Base-by-base conservation (phyloP, 1,140 invertebrate genomes). In the Centruroides sculpturatus region DNA sequence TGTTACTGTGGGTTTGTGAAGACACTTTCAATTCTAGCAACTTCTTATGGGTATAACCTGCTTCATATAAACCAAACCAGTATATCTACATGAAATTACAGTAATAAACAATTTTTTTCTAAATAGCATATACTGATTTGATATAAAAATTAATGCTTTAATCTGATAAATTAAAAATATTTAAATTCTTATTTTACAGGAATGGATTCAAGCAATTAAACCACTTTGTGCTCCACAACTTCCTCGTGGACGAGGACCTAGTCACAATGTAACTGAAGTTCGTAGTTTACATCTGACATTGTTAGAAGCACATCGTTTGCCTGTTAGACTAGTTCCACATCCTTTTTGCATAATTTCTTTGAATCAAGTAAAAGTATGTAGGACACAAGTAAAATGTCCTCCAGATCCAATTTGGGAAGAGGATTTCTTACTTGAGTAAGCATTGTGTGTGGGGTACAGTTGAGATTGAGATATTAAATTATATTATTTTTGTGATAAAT, bases 221-320 rank as follows among this genome's bases (percentile, higher is more conserved):
- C 89, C 90, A 23, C 80, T 94, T 47, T 97, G 93, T 79, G 86
- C 89, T 57, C 89, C 92, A 58, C 92, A 95, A 72, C 78, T 91
- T 63, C 86, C 86, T 49, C 78, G 85, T 50, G 77, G 85, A 86
- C 61, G 81, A 85, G 56, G 82, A 83, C 63, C 64, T 35, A 63
- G 53, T n/a, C 61, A 62, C 35, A 65, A 65, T 59, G 61, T 65
- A 13, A 62, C 79, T 59, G 88, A 92, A 77, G 75, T 93, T 47
- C 81, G 88, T 58, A 90, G 86, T 68, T 75, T 94, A 52, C 85
- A 86, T 66, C 76, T 95, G 59, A 85, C 89, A 67, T 83, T 93
- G 60, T 75, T 90, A 60, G 68, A 69, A 59, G 68, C 68, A 34
- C 68, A 66, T 56, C 62, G 65, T 13, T 60, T 69, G 35, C 66